These are phyloP conservation scores for Ceratosolen fusciceps DNA, from an alignment of 1,140 invertebrate genomes.

Conservation along the genomic window DNA sequence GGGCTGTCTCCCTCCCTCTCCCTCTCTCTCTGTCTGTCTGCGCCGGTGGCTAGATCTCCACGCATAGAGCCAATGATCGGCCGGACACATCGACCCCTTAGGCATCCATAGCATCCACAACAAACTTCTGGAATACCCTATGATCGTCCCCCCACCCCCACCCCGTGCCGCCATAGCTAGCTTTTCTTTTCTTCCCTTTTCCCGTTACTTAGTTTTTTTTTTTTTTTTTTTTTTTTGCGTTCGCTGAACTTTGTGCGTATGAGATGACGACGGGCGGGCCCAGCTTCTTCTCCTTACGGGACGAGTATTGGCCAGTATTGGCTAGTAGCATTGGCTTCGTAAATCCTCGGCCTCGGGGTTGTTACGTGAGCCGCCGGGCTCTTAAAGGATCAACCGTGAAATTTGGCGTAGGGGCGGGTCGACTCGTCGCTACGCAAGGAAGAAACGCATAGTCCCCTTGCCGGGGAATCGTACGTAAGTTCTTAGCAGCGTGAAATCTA, in stretches of 20 bases:
- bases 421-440: not conserved
- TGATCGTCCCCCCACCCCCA: not conserved
- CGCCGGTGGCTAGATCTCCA: too few relatives aligned
- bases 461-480: not conserved
- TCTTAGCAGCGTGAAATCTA: slow-evolving; percentile 22
- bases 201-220: not conserved
- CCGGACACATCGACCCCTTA: too few relatives aligned
- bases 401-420: slow-evolving; percentile 22
- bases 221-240: not conserved
- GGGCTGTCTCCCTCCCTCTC: not conserved
- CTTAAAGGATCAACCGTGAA: slow-evolving; percentile 39
- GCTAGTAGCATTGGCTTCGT: too few relatives aligned
- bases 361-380: slow-evolving; percentile 26
- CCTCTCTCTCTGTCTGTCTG: too few relatives aligned
- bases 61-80: too few relatives aligned
- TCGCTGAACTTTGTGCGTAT: not conserved
- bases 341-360: not conserved
- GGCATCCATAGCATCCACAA: too few relatives aligned
- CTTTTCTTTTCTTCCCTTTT: not conserved
- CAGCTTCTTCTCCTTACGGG: not conserved
- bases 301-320: too few relatives aligned
- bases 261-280: not conserved
- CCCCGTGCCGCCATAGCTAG: not conserved
- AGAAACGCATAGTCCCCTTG: too few relatives aligned
- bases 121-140: not conserved